phyloP scores from a whole-genome alignment of 2,113 vertebrate species.

The Trematomus loennbergii region DNA sequence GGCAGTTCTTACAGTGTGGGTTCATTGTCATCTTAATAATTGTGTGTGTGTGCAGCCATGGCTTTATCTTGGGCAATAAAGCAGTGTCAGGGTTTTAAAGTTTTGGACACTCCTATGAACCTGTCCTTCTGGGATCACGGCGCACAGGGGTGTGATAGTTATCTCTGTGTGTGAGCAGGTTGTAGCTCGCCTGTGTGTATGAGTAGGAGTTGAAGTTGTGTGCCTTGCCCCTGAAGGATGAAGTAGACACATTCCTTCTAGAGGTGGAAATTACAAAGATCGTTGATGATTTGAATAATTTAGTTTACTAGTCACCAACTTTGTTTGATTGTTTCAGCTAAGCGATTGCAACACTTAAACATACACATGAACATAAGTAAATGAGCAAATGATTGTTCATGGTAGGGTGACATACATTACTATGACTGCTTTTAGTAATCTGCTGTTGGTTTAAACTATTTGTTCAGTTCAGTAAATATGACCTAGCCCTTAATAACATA shows the following conservation, averaged over 20 bases:
- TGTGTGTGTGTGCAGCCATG: neutral
- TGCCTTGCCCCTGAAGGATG: slow-evolving; percentile 24
- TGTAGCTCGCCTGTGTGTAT: slow-evolving; percentile 35
- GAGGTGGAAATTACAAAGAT: slow-evolving; percentile 11
- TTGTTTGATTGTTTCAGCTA: neutral
- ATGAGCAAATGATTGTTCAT: neutral
- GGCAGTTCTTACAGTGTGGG: neutral
- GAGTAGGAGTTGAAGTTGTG: slow-evolving; percentile 15
- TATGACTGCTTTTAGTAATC: too few species aligned
- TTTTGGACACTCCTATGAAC: slow-evolving; percentile 34
- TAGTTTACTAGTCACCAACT: neutral
- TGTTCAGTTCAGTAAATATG: neutral
- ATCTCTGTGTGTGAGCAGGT: slow-evolving; percentile 55
- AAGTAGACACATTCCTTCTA: slow-evolving; percentile 37
- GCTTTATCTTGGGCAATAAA: slow-evolving; percentile 9
- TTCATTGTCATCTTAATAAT: slow-evolving; percentile 1
- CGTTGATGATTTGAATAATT: neutral
- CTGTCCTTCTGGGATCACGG: slow-evolving; percentile 42
- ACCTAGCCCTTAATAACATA: neutral
- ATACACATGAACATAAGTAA: neutral
- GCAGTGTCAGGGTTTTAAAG: slow-evolving; percentile 12
- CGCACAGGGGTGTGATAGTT: slow-evolving; percentile 32
- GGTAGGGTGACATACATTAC: neutral
- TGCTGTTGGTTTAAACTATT: neutral
- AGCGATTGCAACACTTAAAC: too few species aligned